A percentile compares a stretch with the other conserved stretches of the same genome.
phyloP scores from a whole-genome alignment of 2,113 vertebrate genomes.

The Chionodraco myersi region DNA sequence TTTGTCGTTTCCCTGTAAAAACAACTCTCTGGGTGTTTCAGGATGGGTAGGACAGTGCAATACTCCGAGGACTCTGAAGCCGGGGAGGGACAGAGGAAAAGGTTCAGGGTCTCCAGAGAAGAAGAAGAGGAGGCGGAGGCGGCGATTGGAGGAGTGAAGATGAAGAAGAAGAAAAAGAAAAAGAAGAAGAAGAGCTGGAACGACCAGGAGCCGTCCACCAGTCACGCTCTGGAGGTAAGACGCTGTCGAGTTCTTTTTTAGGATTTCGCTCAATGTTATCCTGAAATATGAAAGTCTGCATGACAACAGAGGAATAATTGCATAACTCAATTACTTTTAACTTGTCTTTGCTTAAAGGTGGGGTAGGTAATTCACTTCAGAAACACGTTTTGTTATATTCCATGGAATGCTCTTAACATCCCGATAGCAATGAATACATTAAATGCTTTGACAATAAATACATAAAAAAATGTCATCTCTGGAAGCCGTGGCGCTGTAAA shows the following conservation, averaged over 20 bases:
- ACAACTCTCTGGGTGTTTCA: slow-evolving; percentile 60
- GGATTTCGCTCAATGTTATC: too few relatives aligned
- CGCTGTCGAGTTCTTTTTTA: neutral
- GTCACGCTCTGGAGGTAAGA: slow-evolving; percentile 90
- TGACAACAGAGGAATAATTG: too few relatives aligned
- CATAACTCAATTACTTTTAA: too few relatives aligned
- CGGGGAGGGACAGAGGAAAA: slow-evolving; percentile 89
- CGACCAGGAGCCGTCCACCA: slow-evolving; percentile 85
- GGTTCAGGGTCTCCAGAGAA: slow-evolving; percentile 84
- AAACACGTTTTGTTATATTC: too few relatives aligned
- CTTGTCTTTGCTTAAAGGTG: too few relatives aligned
- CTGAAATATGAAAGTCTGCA: too few relatives aligned
- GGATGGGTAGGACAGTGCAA: slow-evolving; percentile 88
- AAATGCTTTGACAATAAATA: too few relatives aligned
- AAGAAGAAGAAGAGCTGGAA: slow-evolving; percentile 89
- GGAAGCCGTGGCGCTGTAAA: too few relatives aligned
- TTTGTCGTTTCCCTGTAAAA: neutral
- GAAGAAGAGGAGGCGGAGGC: slow-evolving; percentile 88
- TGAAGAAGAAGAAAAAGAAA: slow-evolving; percentile 88
- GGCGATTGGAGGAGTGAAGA: slow-evolving; percentile 71
- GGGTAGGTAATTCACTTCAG: too few relatives aligned
- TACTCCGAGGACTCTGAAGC: slow-evolving; percentile 93
- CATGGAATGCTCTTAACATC: too few relatives aligned
- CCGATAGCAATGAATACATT: too few relatives aligned
- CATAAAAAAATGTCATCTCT: too few relatives aligned